Conservation (phyloP, 2,797 vertebrate genomes). For the Rhabdophis nuchalis region DNA sequence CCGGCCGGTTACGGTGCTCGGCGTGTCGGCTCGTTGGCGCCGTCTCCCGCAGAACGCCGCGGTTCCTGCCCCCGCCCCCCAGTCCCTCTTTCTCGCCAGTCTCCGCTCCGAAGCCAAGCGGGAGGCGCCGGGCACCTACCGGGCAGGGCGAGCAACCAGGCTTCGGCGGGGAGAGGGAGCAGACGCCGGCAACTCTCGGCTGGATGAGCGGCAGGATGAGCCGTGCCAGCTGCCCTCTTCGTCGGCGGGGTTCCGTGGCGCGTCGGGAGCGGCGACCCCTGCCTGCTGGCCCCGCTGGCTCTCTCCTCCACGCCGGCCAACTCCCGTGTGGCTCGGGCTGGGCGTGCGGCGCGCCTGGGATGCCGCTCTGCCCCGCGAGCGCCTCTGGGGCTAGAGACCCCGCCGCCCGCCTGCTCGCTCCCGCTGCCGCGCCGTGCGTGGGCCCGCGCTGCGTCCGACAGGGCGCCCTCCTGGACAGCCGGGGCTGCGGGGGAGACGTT, state of each 20-base stretch:
- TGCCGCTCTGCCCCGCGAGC: background rate
- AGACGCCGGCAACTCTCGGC: background rate
- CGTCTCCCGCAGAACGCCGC: background rate
- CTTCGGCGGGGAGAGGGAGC: background rate
- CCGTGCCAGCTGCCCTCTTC: background rate
- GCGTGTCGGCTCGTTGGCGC: background rate
- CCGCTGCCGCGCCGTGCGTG: background rate
- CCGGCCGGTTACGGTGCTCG: background rate
- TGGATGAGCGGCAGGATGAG: background rate
- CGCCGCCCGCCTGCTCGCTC: background rate
- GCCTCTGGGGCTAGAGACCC: background rate
- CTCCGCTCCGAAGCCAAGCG: background rate
- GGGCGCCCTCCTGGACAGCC: background rate
- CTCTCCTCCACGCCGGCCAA: background rate
- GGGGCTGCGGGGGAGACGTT: background rate
- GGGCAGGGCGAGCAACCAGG: background rate
- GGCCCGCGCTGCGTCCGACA: background rate
- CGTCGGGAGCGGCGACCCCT: background rate
- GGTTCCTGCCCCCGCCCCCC: background rate
- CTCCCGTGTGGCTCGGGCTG: background rate
- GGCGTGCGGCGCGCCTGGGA: background rate
- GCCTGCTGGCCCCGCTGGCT: background rate
- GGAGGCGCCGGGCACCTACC: background rate
- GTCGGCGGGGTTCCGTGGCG: background rate
- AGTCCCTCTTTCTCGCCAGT: background rate